phyloP scores from a whole-genome alignment of 2,113 vertebrate genomes.

The Struthio camelus region DNA sequence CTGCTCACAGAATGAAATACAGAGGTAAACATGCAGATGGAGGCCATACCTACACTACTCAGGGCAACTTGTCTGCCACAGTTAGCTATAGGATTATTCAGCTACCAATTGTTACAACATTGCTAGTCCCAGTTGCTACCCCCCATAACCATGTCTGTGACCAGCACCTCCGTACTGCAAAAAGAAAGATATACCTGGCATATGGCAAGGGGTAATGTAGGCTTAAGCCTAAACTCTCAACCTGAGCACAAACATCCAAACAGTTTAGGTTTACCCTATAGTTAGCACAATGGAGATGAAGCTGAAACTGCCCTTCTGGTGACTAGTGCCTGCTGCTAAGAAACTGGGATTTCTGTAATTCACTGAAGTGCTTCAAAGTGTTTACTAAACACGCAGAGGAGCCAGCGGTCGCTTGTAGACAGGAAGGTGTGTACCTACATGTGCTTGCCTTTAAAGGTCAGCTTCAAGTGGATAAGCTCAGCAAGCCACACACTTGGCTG shows the following conservation, averaged over 20 bases:
- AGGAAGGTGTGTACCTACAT: neutral
- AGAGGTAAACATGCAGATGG: neutral
- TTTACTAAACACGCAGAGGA: neutral
- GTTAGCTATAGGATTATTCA: neutral
- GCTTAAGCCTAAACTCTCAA: neutral
- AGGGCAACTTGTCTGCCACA: neutral
- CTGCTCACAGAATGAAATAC: neutral
- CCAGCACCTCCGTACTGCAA: neutral
- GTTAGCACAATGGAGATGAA: neutral
- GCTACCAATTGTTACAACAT: neutral
- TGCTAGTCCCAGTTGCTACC: neutral
- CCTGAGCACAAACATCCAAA: neutral
- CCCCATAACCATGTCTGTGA: neutral
- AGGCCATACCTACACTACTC: neutral
- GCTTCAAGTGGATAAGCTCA: neutral
- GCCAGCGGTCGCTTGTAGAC: neutral
- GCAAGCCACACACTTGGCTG: neutral
- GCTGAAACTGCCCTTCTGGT: neutral
- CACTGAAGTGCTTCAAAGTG: neutral
- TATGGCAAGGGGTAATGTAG: neutral
- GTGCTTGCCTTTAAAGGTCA: neutral
- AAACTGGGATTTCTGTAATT: neutral
- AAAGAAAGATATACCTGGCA: neutral
- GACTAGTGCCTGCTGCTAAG: neutral
- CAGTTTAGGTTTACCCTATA: neutral